These are phyloP conservation scores for Schrankia costaestrigalis DNA, from an alignment of 2,888 invertebrate genomes.

Conservation along the genomic window DNA sequence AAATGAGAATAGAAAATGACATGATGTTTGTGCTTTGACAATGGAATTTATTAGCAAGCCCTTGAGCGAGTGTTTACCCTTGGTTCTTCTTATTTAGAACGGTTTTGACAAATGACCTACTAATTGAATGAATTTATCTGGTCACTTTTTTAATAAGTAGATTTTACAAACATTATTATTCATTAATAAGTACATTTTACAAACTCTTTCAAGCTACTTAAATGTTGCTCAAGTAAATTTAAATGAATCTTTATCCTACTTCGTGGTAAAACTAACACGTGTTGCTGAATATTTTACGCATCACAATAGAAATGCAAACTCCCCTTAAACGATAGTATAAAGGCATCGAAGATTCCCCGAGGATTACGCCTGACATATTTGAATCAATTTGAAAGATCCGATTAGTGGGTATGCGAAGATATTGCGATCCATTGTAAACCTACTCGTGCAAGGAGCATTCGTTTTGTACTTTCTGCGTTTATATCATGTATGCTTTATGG, in stretches of 20 bases:
- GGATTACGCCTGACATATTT: constrained; percentile 36
- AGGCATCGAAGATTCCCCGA: constrained; percentile 9
- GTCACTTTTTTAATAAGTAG: too few species aligned
- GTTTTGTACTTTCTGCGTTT: constrained; percentile 6
- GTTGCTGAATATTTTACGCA: background rate
- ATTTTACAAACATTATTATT: too few species aligned
- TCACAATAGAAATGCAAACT: background rate
- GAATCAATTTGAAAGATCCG: constrained; percentile 38
- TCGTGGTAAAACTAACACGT: background rate
- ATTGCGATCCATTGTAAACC: constrained; percentile 25
- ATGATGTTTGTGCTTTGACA: constrained; percentile 47
- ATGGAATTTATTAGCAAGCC: constrained; percentile 57
- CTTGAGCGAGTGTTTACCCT: constrained; percentile 32
- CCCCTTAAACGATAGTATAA: constrained; percentile 5
- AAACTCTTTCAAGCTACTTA: too few species aligned
- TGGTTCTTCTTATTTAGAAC: too few species aligned
- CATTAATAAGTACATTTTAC: too few species aligned
- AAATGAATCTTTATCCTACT: too few species aligned
- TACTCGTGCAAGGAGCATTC: constrained; percentile 21
- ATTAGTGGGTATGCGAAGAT: constrained; percentile 26
- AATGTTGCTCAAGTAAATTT: too few species aligned
- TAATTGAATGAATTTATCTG: too few species aligned
- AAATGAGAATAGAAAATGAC: constrained; percentile 52
- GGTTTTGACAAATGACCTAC: too few species aligned
- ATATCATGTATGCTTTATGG: constrained; percentile 5